phyloP scores from a whole-genome alignment of 2,113 vertebrate genomes.

The Puntigrus tetrazona region DNA sequence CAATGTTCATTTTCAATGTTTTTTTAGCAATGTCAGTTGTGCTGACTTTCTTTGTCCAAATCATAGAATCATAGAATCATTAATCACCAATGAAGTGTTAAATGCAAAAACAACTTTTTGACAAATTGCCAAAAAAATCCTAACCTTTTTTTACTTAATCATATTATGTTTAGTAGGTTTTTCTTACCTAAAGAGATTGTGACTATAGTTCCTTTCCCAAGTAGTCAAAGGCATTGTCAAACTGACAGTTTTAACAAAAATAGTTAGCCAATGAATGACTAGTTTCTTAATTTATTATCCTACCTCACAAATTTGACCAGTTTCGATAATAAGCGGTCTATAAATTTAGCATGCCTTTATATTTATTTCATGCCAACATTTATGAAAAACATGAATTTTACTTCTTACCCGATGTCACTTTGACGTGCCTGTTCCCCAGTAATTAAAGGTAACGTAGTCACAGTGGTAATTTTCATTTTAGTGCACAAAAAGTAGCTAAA shows the following conservation, averaged over 20 bases:
- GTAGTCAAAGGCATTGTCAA: slow-evolving; percentile 51
- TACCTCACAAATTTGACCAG: not conserved
- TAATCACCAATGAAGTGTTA: no score
- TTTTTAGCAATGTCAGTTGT: no score
- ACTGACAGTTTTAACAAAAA: slow-evolving; percentile 39
- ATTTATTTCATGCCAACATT: not conserved
- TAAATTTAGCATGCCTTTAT: not conserved
- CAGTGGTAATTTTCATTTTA: not conserved
- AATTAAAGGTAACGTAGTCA: slow-evolving; percentile 27
- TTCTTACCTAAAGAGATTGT: slow-evolving; percentile 57
- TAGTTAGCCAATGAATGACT: no score
- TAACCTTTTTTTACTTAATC: not conserved
- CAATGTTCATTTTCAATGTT: no score
- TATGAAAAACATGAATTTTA: not conserved
- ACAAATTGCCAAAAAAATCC: not conserved
- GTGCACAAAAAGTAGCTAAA: not conserved
- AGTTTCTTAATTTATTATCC: not conserved
- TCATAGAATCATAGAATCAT: no score
- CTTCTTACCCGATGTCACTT: slow-evolving; percentile 15
- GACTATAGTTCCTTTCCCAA: slow-evolving; percentile 70
- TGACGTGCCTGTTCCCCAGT: slow-evolving; percentile 48
- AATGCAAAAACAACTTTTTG: not conserved
- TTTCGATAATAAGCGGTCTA: not conserved
- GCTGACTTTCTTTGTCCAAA: no score
- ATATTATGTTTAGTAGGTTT: not conserved